Percentiles rank a stretch among this genome's conserved stretches.
These are phyloP conservation scores for Mythimna lalbum DNA, from an alignment of 2,888 invertebrate genomes.

Conservation along the genomic window DNA sequence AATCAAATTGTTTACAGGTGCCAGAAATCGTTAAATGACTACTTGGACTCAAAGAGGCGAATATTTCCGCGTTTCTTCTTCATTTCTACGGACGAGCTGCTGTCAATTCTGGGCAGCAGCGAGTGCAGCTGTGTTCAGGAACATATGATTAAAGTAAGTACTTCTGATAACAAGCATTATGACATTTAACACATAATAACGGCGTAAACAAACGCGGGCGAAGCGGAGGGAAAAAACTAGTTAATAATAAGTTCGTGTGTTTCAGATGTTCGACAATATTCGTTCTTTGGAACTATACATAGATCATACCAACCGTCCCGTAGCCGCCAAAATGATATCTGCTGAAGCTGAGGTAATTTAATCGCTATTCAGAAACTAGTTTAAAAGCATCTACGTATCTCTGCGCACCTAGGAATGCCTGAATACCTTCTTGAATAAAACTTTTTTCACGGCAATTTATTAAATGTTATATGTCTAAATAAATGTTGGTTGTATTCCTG, in stretches of 20 bases:
- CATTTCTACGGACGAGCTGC: conserved; percentile 97
- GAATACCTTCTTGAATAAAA: too few relatives aligned
- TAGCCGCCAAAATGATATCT: conserved; percentile 96
- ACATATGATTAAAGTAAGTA: conserved; percentile 96
- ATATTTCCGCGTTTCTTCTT: conserved; percentile 98
- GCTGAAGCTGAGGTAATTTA: conserved; percentile 94
- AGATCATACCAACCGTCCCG: conserved; percentile 92
- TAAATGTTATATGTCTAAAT: too few relatives aligned
- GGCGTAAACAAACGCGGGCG: too few relatives aligned
- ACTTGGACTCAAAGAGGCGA: conserved; percentile 96
- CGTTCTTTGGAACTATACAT: conserved; percentile 93
- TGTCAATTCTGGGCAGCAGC: conserved; percentile 97
- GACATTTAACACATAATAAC: too few relatives aligned
- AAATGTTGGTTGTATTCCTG: too few relatives aligned
- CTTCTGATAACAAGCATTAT: too few relatives aligned
- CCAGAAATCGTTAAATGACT: conserved; percentile 97
- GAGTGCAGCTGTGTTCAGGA: conserved; percentile 96
- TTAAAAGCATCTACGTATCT: too few relatives aligned
- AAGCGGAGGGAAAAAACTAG: too few relatives aligned
- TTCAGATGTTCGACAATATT: conserved; percentile 97
- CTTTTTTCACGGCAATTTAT: too few relatives aligned
- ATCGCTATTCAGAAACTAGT: neutral
- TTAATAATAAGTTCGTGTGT: conserved; percentile 30
- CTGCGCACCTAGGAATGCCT: too few relatives aligned
- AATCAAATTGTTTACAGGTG: too few relatives aligned